A percentile compares a stretch with the other conserved stretches of the same genome.
These are phyloP conservation scores for Collichthys lucidus DNA, from an alignment of 2,113 vertebrate genomes.

Conservation along the genomic window DNA sequence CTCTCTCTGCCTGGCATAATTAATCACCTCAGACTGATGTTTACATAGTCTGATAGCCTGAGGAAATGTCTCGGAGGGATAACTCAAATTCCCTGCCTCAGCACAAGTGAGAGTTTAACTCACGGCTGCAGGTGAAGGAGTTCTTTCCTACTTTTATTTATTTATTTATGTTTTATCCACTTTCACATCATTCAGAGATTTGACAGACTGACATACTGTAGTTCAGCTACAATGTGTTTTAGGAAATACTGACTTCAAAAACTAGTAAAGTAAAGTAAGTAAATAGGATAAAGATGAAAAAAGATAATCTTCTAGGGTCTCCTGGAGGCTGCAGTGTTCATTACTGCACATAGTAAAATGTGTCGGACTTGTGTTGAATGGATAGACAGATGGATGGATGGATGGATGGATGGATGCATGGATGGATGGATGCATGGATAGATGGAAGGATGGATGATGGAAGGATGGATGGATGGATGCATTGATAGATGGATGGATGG, in stretches of 20 bases:
- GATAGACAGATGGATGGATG: too few species aligned
- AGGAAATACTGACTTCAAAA: conserved; percentile 1
- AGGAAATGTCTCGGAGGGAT: conserved; percentile 59
- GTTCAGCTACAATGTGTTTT: background rate
- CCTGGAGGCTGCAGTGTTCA: background rate
- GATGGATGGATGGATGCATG: too few species aligned
- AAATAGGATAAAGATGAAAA: background rate
- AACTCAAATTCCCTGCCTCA: conserved; percentile 55
- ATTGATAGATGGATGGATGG: too few species aligned
- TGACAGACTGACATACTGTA: background rate
- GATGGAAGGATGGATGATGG: too few species aligned
- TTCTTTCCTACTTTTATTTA: background rate
- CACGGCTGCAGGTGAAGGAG: conserved; percentile 3
- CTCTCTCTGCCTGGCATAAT: conserved; percentile 66
- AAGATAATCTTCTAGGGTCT: background rate
- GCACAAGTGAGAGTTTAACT: conserved; percentile 61
- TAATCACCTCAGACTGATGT: conserved; percentile 74
- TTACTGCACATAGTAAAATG: background rate
- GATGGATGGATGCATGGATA: too few species aligned
- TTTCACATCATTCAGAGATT: conserved; percentile 36
- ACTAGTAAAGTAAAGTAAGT: background rate
- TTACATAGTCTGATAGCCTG: conserved; percentile 71
- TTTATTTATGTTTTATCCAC: conserved; percentile 10
- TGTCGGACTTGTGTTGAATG: too few species aligned
- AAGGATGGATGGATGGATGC: too few species aligned